Evolutionary conservation across 2,113 vertebrate genomes (phyloP).

Genomic region (Anhinga rufa): DNA sequence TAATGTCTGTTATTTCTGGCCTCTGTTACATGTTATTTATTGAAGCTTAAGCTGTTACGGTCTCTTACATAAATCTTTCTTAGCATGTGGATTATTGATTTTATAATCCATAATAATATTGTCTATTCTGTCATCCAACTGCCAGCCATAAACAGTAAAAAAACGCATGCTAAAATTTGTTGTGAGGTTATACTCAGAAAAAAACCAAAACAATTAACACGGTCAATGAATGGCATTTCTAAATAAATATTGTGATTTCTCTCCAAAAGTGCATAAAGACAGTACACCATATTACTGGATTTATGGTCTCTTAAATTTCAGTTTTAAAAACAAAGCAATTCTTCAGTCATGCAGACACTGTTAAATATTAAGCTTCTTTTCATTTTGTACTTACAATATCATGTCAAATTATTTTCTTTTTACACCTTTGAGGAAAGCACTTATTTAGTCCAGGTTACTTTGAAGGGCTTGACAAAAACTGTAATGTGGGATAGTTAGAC

Average conservation of each 20-base stretch:
- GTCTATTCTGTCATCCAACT: conserved; percentile 11
- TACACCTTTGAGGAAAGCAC: background rate
- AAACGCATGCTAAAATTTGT: background rate
- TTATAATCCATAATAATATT: conserved; percentile 25
- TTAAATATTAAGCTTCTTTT: background rate
- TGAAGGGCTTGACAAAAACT: background rate
- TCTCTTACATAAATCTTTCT: conserved; percentile 42
- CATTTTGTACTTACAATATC: background rate
- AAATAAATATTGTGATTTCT: background rate
- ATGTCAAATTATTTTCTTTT: background rate
- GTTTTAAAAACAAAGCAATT: background rate
- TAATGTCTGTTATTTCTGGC: background rate
- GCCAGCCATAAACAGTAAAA: background rate
- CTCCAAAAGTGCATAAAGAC: background rate
- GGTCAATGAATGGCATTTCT: background rate
- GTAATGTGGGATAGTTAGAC: background rate
- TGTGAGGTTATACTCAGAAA: background rate
- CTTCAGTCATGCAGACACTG: background rate
- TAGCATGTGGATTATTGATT: background rate
- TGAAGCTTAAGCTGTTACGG: background rate
- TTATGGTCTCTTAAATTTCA: background rate
- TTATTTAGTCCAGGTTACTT: background rate
- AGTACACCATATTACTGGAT: background rate
- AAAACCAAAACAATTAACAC: background rate
- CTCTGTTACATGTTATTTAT: background rate